phyloP scores from a whole-genome alignment of 2,113 vertebrate genomes.

The Dermatemys mawii region DNA sequence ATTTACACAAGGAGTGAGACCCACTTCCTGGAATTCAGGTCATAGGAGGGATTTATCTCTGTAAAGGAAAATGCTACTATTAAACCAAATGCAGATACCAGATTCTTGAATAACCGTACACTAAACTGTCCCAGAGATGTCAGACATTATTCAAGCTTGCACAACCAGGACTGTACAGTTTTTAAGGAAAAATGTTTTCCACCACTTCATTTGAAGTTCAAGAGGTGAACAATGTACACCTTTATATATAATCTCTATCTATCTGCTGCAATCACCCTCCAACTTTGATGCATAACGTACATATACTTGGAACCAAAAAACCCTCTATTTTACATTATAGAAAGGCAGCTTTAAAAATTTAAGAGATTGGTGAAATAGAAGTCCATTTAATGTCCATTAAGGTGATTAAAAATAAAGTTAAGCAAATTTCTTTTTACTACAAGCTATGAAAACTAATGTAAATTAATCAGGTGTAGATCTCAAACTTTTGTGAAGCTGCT shows the following conservation, averaged over 20 bases:
- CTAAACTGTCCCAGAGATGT: background rate
- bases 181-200: background rate
- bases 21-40: background rate
- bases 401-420: background rate
- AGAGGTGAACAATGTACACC: background rate
- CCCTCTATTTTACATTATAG: background rate
- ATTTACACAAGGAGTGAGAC: background rate
- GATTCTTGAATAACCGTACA: background rate
- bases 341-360: conserved; percentile 1
- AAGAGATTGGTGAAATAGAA: background rate
- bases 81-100: background rate
- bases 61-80: background rate
- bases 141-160: background rate
- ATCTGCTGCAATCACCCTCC: background rate
- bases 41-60: background rate
- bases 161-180: background rate
- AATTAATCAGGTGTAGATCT: background rate
- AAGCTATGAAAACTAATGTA: background rate
- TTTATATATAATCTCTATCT: background rate
- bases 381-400: background rate
- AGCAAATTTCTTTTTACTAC: background rate
- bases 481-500: background rate
- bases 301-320: background rate
- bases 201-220: background rate
- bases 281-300: background rate